Evolutionary conservation across 2,113 vertebrate genomes (phyloP), one percentile per base, ranked within the genome.

Genomic region (Hippocampus abdominalis): DNA sequence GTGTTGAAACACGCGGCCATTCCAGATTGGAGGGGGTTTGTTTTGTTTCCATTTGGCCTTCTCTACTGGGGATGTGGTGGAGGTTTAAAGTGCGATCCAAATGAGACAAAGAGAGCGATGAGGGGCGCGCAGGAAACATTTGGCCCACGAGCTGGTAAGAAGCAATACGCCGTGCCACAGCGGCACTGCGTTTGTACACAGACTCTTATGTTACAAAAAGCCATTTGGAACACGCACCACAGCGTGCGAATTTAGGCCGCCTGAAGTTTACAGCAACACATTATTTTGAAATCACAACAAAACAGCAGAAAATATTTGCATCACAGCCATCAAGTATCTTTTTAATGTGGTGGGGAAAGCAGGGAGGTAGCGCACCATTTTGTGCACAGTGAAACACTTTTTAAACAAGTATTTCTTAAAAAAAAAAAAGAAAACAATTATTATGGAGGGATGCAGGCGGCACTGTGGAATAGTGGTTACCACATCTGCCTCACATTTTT

Each of bases 181-280:
- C 63, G 80, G 81, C 85, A 89, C 88, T 48, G 79, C 89, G 86
- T 90, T 89, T 91, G 87, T 91, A 88, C 86, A 89, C 89, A 88
- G 81, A 81, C 69, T 88, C 86, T 90, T 85, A 84, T 82, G 85
- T 89, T 90, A 88, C 90, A 88, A 84, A 86, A 86, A 88, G 86
- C 73, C 74, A 87, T 78, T 81, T 70, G 71, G 72, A 78, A 84
- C 80, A 84, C 79, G 68, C 76, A 81, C 21, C 21, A 10, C 5
- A 53, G 51, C 20, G 40, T 42, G 40, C 11, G 40, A 42, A 8
- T 42, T 42, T 8, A 42, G 23, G 72, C 84, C n/a, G 76, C 81
- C 79, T 85, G 82, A 75, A 77, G 86, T 88, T 90, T 89, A 87
- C 83, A 81, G 70, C 25, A 20, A 61, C 81, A 89, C 86, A 85